These are phyloP conservation scores for Mystacornis crossleyi DNA, from an alignment of 2,113 vertebrate genomes.

Conservation along the genomic window DNA sequence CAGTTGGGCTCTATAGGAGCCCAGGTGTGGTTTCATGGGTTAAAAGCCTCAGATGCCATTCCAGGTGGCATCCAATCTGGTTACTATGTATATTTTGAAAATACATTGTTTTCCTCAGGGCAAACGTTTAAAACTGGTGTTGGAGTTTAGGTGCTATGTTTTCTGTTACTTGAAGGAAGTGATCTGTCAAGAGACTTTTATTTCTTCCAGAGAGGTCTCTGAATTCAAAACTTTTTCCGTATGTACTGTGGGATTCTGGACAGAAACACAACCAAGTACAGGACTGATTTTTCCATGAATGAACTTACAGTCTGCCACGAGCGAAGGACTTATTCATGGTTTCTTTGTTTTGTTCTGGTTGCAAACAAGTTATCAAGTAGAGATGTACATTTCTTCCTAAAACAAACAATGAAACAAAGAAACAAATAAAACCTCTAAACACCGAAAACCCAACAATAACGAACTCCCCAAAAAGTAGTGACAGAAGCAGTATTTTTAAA, in stretches of 20 bases:
- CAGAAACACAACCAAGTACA: not conserved
- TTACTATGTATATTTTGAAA: not conserved
- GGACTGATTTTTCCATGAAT: not conserved
- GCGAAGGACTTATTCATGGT: not conserved
- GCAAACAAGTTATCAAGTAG: not conserved
- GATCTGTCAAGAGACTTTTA: not conserved
- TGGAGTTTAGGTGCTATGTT: not conserved
- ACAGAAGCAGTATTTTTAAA: not conserved
- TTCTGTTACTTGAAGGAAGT: not conserved
- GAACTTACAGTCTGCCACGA: not conserved
- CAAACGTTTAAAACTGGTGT: not conserved
- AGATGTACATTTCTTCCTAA: not conserved
- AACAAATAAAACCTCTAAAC: not conserved
- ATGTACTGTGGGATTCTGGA: not conserved
- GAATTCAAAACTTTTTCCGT: not conserved
- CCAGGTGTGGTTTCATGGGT: fast-evolving
- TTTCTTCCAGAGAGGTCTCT: not conserved
- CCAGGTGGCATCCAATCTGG: not conserved
- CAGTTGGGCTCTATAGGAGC: fast-evolving
- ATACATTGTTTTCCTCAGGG: not conserved
- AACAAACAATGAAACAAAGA: not conserved
- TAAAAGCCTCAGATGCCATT: not conserved
- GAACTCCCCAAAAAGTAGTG: not conserved
- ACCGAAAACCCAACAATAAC: not conserved
- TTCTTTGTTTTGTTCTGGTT: not conserved